A percentile compares a stretch with the other conserved stretches of the same genome.
Conservation (phyloP, 2,888 invertebrate genomes). For the Metalampra italica region DNA sequence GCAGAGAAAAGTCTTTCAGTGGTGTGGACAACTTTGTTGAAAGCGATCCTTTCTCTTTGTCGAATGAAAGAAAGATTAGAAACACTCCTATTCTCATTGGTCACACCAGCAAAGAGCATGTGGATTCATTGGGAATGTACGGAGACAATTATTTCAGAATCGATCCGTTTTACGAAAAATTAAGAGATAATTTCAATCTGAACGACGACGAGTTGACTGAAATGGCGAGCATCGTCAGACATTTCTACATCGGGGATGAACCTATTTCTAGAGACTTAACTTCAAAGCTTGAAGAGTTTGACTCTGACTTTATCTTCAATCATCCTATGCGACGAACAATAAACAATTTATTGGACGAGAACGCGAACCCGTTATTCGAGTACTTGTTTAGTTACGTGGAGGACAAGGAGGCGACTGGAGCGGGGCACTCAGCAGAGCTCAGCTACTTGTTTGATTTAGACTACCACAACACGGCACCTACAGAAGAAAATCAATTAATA, state of each 20-base stretch:
- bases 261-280: conserved; percentile 34
- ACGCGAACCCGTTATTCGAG: conserved; percentile 51
- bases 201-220: conserved; percentile 35
- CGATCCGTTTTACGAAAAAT: conserved; percentile 51
- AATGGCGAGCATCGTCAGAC: conserved; percentile 42
- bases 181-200: conserved; percentile 51
- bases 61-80: conserved; percentile 50
- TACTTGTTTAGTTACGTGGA: conserved; percentile 58
- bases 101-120: conserved; percentile 47
- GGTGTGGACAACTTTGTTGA: conserved; percentile 57
- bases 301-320: conserved; percentile 56
- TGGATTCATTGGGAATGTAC: conserved; percentile 22
- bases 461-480: conserved; percentile 17
- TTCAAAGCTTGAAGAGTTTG: conserved; percentile 44
- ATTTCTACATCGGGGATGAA: conserved; percentile 64
- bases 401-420: conserved; percentile 31
- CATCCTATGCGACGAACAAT: conserved; percentile 58
- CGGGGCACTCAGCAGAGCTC: conserved; percentile 51
- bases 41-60: conserved; percentile 49
- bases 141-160: conserved; percentile 37
- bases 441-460: conserved; percentile 46
- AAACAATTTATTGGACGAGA: conserved; percentile 43
- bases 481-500: conserved; percentile 21
- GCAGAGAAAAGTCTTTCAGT: conserved; percentile 61
- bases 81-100: conserved; percentile 61